Base-by-base conservation (phyloP, 2,113 vertebrate species). In the Pandion haliaetus region DNA sequence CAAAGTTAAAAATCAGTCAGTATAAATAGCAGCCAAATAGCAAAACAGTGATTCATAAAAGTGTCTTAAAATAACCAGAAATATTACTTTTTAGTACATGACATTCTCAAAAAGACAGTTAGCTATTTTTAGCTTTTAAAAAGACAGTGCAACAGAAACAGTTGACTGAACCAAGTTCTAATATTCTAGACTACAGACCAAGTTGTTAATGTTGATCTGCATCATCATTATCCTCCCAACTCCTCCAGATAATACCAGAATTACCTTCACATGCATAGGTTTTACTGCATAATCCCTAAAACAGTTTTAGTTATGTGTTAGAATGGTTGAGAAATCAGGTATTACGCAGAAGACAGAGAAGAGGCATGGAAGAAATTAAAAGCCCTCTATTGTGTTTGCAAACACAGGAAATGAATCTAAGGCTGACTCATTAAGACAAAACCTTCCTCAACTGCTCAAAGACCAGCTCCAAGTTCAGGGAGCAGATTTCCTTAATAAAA, bases 361-460 rank as follows among this genome's bases (percentile, higher is more conserved):
- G 57, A 87, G 70, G 62, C n/a, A 77, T 93, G 94, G 91, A 95
- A 97, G 84, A 88, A 94, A 95, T 97, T 82, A 95, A 76, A 96
- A 93, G 36, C 18, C 28, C 12, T 93, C 49, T 59, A 49, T 12
- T 93, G 86, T 95, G 81, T 94, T 91, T 93, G 86, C 84, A 95
- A 94, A 95, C 71, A 97, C 84, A 96, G 95, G 96, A 96, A 96
- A 93, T 77, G 32, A 95, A 93, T 85, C 73, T 73, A 95, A 93
- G 89, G 93, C 82, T 96, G 89, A 95, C 89, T 97, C 94, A 97
- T 80, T 91, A 88, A 59, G 63, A 92, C 14, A 9, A 95, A 44
- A 63, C 29, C 86, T 90, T 74, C 55, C 82, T 86, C 55, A 95
- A 91, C 32, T 70, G 11, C 66, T 89, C 61, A 49, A 88, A 93